Percentiles rank a stretch among this genome's conserved stretches.
phyloP scores from a whole-genome alignment of 2,113 vertebrate species.

The Theristicus caerulescens region DNA sequence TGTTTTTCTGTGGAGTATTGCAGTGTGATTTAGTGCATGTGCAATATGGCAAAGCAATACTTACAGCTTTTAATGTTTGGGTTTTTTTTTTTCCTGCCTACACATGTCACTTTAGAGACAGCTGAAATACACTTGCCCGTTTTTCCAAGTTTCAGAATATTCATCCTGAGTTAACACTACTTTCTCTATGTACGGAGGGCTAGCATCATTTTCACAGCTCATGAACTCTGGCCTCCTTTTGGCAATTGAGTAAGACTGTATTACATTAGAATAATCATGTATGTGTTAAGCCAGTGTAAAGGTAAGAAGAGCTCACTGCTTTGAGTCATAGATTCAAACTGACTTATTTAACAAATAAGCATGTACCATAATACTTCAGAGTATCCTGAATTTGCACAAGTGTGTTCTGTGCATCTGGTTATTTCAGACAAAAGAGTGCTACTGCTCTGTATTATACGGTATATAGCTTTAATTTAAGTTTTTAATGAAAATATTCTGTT shows the following conservation, averaged over 20 bases:
- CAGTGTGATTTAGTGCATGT: not conserved
- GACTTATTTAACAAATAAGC: not conserved
- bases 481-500: not conserved
- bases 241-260: not conserved
- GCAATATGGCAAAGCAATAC: not conserved
- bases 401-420: not conserved
- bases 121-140: not conserved
- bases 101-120: rapidly evolving
- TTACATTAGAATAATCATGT: not conserved
- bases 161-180: not conserved
- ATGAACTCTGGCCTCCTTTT: not conserved
- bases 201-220: not conserved
- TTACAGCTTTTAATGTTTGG: not conserved
- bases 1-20: not conserved
- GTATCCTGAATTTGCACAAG: not conserved
- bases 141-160: not conserved
- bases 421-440: not conserved
- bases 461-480: not conserved
- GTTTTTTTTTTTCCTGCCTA: not conserved
- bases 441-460: not conserved
- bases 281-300: not conserved
- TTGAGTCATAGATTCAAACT: not conserved
- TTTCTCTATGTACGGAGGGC: not conserved
- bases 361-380: not conserved
- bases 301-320: not conserved